A percentile compares a stretch with the other conserved stretches of the same genome.
Evolutionary conservation across 2,888 invertebrate genomes (phyloP).

Genomic region (Leptarthrus brevirostris): DNA sequence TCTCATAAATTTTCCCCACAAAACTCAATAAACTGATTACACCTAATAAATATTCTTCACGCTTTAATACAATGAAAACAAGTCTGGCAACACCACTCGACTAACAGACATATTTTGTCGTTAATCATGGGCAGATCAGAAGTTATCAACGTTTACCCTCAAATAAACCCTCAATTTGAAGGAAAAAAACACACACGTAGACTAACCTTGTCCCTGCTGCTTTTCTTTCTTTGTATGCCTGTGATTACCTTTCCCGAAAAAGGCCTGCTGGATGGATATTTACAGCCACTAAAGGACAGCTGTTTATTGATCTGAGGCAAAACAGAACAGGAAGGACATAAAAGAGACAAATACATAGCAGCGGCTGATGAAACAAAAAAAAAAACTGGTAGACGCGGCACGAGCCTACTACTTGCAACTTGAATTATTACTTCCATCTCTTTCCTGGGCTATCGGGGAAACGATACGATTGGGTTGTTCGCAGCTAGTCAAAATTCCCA

Average conservation of each 20-base stretch:
- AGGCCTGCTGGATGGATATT: constrained; percentile 33
- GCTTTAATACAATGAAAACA: constrained; percentile 27
- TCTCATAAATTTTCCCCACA: constrained; percentile 14
- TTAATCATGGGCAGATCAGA: constrained; percentile 43
- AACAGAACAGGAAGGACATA: constrained; percentile 29
- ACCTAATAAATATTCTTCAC: constrained; percentile 46
- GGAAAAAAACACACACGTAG: constrained; percentile 25
- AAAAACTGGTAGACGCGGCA: constrained; percentile 19
- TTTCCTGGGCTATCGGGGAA: background rate
- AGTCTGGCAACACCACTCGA: constrained; percentile 45
- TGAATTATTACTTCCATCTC: constrained; percentile 18
- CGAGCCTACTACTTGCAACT: constrained; percentile 14
- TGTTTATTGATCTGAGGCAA: constrained; percentile 42
- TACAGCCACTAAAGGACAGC: constrained; percentile 33
- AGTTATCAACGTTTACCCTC: constrained; percentile 43
- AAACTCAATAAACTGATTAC: constrained; percentile 20
- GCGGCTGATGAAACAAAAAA: background rate
- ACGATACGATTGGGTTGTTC: background rate
- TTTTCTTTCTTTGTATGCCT: background rate
- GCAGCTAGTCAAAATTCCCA: constrained; percentile 1
- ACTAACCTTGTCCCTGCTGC: constrained; percentile 1
- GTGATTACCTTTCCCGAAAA: constrained; percentile 17
- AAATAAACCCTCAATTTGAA: constrained; percentile 27
- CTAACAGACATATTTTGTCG: background rate
- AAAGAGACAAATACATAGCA: constrained; percentile 25